Conservation (phyloP, 1,140 invertebrate species). For the Teleopsis dalmanni region DNA sequence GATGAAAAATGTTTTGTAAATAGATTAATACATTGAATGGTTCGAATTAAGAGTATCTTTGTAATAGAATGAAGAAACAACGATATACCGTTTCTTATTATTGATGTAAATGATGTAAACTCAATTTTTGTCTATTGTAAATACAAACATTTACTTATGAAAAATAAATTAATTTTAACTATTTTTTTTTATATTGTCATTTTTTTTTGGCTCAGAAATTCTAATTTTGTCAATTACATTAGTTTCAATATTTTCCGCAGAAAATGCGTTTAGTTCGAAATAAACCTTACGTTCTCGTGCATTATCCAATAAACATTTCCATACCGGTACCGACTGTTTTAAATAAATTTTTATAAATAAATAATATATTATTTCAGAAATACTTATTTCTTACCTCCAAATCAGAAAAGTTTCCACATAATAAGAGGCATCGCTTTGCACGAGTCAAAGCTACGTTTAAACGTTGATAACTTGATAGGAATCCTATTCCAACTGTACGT, state of each 20-base stretch:
- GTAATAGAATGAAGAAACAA: no score
- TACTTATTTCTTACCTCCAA: conserved; percentile 47
- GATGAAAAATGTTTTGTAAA: no score
- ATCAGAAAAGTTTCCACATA: conserved; percentile 61
- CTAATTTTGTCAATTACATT: conserved; percentile 15
- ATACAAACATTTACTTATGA: no score
- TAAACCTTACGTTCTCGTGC: conserved; percentile 27
- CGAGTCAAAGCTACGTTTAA: conserved; percentile 78
- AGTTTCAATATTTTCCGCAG: conserved; percentile 12
- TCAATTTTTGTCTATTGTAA: no score
- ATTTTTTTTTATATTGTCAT: no score
- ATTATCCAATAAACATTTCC: conserved; percentile 25
- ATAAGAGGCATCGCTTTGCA: conserved; percentile 57
- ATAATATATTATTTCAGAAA: no score
- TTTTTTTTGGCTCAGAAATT: conserved; percentile 4
- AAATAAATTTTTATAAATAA: no score
- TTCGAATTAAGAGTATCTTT: no score
- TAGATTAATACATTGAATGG: no score
- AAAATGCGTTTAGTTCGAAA: conserved; percentile 20
- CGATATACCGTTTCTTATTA: no score
- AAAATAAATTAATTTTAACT: no score
- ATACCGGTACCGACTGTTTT: conserved; percentile 11
- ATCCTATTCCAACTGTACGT: conserved; percentile 65
- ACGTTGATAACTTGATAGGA: conserved; percentile 61
- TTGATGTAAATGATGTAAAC: no score